Conservation (phyloP, 2,888 invertebrate species). For the Oegoconia quadripuncta region DNA sequence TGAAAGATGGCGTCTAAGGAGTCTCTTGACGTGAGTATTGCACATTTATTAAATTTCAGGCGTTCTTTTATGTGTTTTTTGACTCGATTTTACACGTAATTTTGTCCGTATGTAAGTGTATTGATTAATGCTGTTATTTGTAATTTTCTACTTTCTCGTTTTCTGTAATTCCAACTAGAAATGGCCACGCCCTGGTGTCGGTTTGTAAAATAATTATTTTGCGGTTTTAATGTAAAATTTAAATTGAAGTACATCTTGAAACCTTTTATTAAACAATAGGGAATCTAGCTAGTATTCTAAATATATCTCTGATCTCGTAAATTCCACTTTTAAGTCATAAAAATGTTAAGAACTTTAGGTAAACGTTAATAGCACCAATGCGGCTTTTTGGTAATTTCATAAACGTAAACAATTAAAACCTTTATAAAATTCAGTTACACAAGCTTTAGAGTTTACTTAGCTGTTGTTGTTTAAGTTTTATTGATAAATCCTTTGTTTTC, state of each 20-base stretch:
- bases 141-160: neutral
- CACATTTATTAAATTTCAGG: constrained; percentile 31
- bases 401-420: no score
- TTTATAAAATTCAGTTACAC: no score
- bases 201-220: constrained; percentile 25
- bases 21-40: constrained; percentile 72
- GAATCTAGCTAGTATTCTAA: neutral
- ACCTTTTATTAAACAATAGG: neutral
- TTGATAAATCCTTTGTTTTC: no score
- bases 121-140: neutral
- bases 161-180: constrained; percentile 12
- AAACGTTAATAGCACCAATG: no score
- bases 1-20: constrained; percentile 78
- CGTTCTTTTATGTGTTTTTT: constrained; percentile 16
- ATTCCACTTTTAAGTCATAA: neutral
- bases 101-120: neutral
- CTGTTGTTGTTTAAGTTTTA: no score
- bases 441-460: no score
- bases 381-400: no score
- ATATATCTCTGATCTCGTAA: neutral
- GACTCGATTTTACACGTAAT: constrained; percentile 6
- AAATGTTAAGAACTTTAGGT: no score
- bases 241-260: constrained; percentile 16
- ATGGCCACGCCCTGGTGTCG: constrained; percentile 51
- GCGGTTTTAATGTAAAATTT: constrained; percentile 18